Base-by-base conservation (phyloP, 1,140 invertebrate genomes). In the Micrasema minimum region DNA sequence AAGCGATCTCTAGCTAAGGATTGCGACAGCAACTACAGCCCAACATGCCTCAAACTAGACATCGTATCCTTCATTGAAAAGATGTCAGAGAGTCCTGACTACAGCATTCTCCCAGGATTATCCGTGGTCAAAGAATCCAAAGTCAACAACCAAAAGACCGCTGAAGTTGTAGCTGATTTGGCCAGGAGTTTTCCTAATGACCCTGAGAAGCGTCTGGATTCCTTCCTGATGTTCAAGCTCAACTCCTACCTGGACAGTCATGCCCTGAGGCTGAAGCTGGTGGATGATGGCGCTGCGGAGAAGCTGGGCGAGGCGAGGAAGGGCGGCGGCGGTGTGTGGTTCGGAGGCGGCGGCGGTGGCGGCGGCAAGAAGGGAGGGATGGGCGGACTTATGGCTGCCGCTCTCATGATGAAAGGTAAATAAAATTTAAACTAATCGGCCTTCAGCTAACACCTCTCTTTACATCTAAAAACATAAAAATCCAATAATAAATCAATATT, bases 1-100 rank as follows among this genome's bases (percentile, higher is more conserved):
- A 75, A 75, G 51, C 37, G 73, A 66, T 75, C 66, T 10, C 38
- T 83, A 70, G 76, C 77, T 9, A 88, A 87, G 73, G 90, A 92
- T 75, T 94, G 92, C 76, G 81, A 85, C 18, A 88, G 88, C 5
- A 85, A 87, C 0, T 93, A 93, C 75, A 92, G 90, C 80, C 83
- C 88, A 6, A 91, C 90, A 26, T 94, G 92, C 76, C 80, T 93
- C 11, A 93, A 93, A 78, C 82, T 94, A 51, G 92, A 93, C 80
- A 88, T 93, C n/a, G 89, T 92, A 10, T 89, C 90, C 1, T 87
- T 93, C 76, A 84, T 94, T 26, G 92, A 93, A 75, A 89, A 88
- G 72, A 77, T 93, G 2, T 90, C 88, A 23, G 85, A 88, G 51
- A 87, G 88, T 50, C 85, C 89, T 35, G 85, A 89, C 75, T 81